phyloP scores from a whole-genome alignment of 2,113 vertebrate species.

The Plectropomus leopardus region DNA sequence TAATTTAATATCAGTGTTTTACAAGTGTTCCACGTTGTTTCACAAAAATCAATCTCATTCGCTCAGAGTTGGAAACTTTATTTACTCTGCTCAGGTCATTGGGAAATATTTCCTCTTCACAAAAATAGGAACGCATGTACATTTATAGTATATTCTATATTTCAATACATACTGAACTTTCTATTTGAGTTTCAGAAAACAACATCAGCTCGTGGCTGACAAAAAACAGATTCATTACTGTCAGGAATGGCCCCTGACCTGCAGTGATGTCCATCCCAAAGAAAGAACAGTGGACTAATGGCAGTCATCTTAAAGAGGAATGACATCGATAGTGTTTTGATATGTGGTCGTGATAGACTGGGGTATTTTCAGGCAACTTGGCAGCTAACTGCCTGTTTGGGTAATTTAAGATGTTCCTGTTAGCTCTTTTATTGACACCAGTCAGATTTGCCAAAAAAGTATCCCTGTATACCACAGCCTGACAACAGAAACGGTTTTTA shows the following conservation, averaged over 20 bases:
- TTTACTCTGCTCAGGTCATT: constrained; percentile 70
- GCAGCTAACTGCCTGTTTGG: constrained; percentile 8
- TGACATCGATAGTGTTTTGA: constrained; percentile 64
- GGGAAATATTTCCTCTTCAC: constrained; percentile 80
- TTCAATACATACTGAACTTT: constrained; percentile 63
- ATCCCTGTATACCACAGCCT: constrained; percentile 46
- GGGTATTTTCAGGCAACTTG: constrained; percentile 20
- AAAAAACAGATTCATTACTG: constrained; percentile 43
- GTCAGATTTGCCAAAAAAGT: constrained; percentile 6
- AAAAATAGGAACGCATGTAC: constrained; percentile 81
- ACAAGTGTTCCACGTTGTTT: background rate
- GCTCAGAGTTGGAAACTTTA: constrained; percentile 69
- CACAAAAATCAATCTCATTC: constrained; percentile 43
- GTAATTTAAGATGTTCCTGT: constrained; percentile 37
- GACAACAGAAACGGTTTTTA: background rate
- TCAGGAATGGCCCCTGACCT: constrained; percentile 75
- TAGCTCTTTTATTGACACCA: background rate
- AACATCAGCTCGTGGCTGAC: constrained; percentile 46
- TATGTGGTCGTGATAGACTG: constrained; percentile 31
- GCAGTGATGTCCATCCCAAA: constrained; percentile 66
- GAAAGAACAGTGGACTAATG: constrained; percentile 59
- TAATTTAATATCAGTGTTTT: background rate
- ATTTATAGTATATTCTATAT: constrained; percentile 72
- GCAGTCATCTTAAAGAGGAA: constrained; percentile 76
- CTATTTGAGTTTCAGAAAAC: constrained; percentile 60